Conservation (phyloP, 2,113 vertebrate species). For the Silurus asotus region DNA sequence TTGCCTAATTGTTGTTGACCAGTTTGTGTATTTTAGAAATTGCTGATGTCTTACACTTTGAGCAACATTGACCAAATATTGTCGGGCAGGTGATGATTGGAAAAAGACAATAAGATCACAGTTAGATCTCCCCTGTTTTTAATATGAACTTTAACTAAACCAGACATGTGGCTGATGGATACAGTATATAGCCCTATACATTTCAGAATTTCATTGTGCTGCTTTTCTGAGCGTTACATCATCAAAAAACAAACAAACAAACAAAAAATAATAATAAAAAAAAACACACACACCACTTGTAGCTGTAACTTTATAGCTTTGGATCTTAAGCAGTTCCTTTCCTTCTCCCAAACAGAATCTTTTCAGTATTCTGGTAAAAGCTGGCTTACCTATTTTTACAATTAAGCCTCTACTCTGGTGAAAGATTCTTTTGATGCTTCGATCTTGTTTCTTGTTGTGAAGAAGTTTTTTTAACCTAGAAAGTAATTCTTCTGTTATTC, state of each 20-base stretch:
- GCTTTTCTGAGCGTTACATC: neutral
- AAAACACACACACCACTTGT: too few species aligned
- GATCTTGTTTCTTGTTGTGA: neutral
- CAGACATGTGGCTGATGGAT: neutral
- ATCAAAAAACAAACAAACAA: too few species aligned
- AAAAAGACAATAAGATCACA: neutral
- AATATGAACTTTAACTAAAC: neutral
- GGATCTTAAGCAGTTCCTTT: neutral
- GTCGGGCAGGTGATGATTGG: neutral
- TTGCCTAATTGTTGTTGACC: too few species aligned
- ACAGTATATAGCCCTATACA: neutral
- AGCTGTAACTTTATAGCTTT: neutral
- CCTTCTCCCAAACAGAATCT: neutral
- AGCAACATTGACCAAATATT: neutral
- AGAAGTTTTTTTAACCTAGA: neutral
- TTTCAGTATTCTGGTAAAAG: neutral
- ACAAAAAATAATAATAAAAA: too few species aligned
- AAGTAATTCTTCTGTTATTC: neutral
- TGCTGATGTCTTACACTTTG: too few species aligned
- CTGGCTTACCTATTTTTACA: neutral
- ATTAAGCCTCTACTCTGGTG: neutral
- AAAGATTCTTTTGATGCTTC: neutral
- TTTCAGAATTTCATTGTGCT: neutral
- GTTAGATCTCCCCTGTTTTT: neutral
- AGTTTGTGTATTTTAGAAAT: too few species aligned